Evolutionary conservation across 2,113 vertebrate species (phyloP).

Genomic region (Sceloporus tristichus): DNA sequence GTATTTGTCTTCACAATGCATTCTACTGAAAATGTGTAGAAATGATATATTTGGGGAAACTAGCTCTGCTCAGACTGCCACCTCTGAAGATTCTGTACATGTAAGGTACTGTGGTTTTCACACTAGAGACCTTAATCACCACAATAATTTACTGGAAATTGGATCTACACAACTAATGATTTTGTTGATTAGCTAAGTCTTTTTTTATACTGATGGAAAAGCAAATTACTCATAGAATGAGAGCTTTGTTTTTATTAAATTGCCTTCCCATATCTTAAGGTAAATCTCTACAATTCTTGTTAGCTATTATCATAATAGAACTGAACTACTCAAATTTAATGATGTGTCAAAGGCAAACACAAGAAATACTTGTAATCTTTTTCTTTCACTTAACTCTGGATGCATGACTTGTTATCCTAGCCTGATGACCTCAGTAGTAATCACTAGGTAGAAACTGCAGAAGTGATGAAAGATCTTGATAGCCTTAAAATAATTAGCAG

Average conservation of each 20-base stretch:
- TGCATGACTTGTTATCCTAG: neutral
- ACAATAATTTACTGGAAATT: neutral
- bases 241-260: neutral
- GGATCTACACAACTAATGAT: neutral
- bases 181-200: neutral
- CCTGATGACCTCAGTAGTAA: neutral
- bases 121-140: neutral
- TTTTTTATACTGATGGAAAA: neutral
- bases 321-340: too few species aligned
- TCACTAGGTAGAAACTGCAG: neutral
- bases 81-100: neutral
- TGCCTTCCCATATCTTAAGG: neutral
- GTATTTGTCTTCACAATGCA: neutral
- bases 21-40: constrained; percentile 10
- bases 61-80: neutral
- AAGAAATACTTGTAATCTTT: neutral
- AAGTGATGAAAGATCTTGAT: neutral
- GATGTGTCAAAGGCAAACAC: neutral
- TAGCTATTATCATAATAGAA: neutral
- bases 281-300: neutral
- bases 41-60: neutral
- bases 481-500: constrained; percentile 1
- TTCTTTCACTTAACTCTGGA: neutral
- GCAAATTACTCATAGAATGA: neutral
- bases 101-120: neutral